A percentile compares a stretch with the other conserved stretches of the same genome.
These are phyloP conservation scores for Eupithecia subfuscata DNA, from an alignment of 2,888 invertebrate genomes.

Conservation along the genomic window DNA sequence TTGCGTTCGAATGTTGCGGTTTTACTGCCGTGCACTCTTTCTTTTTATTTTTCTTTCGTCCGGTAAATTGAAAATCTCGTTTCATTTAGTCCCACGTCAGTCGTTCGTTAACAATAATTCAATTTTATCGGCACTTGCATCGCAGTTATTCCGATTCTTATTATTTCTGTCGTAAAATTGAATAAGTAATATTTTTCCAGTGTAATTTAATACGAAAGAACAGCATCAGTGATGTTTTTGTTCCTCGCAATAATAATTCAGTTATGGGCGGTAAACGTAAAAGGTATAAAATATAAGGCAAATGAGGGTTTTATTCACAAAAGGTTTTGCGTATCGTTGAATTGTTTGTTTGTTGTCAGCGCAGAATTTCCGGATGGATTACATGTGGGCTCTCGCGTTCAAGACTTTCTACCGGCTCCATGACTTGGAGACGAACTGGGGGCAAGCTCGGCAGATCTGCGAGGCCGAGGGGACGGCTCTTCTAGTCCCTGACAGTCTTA, in stretches of 20 bases:
- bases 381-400: constrained; percentile 62
- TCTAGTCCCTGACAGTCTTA: constrained; percentile 55
- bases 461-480: constrained; percentile 60
- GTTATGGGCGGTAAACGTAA: constrained; percentile 37
- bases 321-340: constrained; percentile 18
- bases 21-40: constrained; percentile 36
- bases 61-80: constrained; percentile 36
- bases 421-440: constrained; percentile 60
- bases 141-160: constrained; percentile 37
- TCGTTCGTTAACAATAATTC: constrained; percentile 38
- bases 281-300: constrained; percentile 40
- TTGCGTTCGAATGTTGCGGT: constrained; percentile 44
- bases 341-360: constrained; percentile 47
- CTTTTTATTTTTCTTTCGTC: constrained; percentile 32
- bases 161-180: constrained; percentile 39
- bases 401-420: constrained; percentile 61
- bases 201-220: constrained; percentile 31
- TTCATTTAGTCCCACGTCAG: constrained; percentile 38
- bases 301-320: constrained; percentile 33
- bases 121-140: constrained; percentile 38
- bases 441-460: constrained; percentile 60
- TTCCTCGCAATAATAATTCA: constrained; percentile 38
- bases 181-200: constrained; percentile 35
- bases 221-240: constrained; percentile 38
- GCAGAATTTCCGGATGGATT: constrained; percentile 61